Evolutionary conservation across 2,113 vertebrate genomes (phyloP), one percentile per base, ranked within the genome.

Genomic region (Tetrao urogallus): DNA sequence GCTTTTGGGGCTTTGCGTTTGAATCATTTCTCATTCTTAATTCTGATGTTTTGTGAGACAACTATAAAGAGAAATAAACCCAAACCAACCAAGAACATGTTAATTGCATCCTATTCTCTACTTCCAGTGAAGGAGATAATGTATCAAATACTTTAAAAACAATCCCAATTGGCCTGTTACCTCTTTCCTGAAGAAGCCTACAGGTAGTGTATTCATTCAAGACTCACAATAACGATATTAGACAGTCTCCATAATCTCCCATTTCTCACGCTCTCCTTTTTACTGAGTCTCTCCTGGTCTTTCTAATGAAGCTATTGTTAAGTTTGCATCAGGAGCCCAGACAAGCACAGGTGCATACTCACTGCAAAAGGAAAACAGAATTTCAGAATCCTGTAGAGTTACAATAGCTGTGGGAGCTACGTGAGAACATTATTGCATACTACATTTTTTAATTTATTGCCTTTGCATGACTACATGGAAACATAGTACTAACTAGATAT

Each of bases 271-370:
- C 21, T 78, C 52, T 24, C 5, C 30, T 54, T 78, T 92, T 38
- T 48, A 30, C 36, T 24, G 43, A 66, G 25, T 3, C 8, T 65
- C 76, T 79, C 25, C 17, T 27, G 38, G 5, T 61, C n/a, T n/a
- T 52, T 52, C 17, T 73, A n/a, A 57, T 30, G 40, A 82, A 40
- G 27, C 27, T 54, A 9, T 30, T 30, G 27, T 17, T 54, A 54
- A 30, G 15, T 77, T 60, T 82, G 48, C 7, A 48, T 4, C 22
- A 63, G 25, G 20, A 19, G 54, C 28, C 40, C 19, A 60, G 78
- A 47, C 3, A 48, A 81, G 20, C 21, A 56, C 6, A 60, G n/a
- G 13, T 64, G 30, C 40, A 57, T 8, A 2, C 0, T 0, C 5
- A 2, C 1, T 47, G 45, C 58, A 63, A 34, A 61, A 28, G 28